phyloP scores from a whole-genome alignment of 1,140 invertebrate species.

The Zaprionus capensis region DNA sequence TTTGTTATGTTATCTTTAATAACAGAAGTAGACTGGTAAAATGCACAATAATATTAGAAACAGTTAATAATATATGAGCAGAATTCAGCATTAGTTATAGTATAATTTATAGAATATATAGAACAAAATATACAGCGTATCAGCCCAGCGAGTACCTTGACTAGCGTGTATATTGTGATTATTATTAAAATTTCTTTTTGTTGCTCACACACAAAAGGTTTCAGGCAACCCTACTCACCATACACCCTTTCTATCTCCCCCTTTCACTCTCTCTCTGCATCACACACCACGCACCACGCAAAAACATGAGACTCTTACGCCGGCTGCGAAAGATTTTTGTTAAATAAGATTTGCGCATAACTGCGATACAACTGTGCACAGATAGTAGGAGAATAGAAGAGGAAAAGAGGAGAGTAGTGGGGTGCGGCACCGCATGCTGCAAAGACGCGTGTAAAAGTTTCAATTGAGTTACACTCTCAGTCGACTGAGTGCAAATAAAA shows the following conservation, averaged over 20 bases:
- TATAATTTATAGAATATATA: not conserved
- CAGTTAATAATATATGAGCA: not conserved
- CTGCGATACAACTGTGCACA: constrained; percentile 3
- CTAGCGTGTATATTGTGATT: not conserved
- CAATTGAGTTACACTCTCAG: constrained; percentile 54
- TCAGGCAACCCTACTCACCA: not conserved
- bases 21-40: too few species aligned
- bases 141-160: not conserved
- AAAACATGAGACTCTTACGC: constrained; percentile 12
- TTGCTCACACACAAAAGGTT: constrained; percentile 37
- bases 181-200: constrained; percentile 19
- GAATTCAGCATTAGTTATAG: not conserved
- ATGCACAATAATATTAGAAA: too few species aligned
- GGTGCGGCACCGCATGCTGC: constrained; percentile 4
- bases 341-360: constrained; percentile 39
- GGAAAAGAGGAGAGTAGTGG: not conserved
- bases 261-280: not conserved
- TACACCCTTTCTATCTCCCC: not conserved
- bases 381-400: not conserved
- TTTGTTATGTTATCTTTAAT: too few species aligned
- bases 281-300: not conserved
- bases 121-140: not conserved
- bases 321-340: constrained; percentile 29
- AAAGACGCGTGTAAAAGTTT: constrained; percentile 43
- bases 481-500: constrained; percentile 46